Percentiles rank a stretch among this genome's conserved stretches.
Evolutionary conservation across 2,888 invertebrate species (phyloP).

Genomic region (Hartigia nigra): DNA sequence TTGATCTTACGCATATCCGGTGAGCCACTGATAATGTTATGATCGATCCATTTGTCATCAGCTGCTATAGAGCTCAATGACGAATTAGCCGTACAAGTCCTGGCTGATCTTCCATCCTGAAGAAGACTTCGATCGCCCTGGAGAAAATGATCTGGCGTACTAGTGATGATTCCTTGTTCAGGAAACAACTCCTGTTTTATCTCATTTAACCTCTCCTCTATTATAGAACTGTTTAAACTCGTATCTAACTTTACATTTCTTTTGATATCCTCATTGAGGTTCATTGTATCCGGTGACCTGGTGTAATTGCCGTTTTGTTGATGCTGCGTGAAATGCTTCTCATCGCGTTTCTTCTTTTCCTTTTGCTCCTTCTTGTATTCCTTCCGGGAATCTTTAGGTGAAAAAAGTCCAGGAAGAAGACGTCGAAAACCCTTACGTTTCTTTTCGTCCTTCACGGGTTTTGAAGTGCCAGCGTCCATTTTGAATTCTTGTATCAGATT

Average conservation of each 20-base stretch:
- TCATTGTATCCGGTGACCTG: conserved; percentile 58
- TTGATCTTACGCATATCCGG: conserved; percentile 52
- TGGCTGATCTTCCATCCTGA: conserved; percentile 33
- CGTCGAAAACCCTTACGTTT: conserved; percentile 56
- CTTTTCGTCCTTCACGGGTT: conserved; percentile 64
- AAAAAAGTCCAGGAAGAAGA: conserved; percentile 56
- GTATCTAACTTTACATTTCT: conserved; percentile 57
- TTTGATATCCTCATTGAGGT: conserved; percentile 59
- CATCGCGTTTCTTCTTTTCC: conserved; percentile 52
- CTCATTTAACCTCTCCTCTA: conserved; percentile 56
- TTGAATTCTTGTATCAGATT: conserved; percentile 52
- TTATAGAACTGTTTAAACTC: conserved; percentile 55
- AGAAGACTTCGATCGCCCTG: conserved; percentile 34
- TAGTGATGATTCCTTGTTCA: conserved; percentile 52
- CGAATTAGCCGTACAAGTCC: conserved; percentile 46
- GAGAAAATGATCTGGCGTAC: conserved; percentile 56
- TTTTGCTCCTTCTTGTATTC: conserved; percentile 54
- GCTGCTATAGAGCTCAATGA: conserved; percentile 51
- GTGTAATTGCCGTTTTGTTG: conserved; percentile 61
- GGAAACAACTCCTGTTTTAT: conserved; percentile 58
- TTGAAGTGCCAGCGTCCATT: conserved; percentile 55
- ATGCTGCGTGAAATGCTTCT: conserved; percentile 54
- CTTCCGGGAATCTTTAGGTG: conserved; percentile 58
- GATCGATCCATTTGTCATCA: conserved; percentile 53
- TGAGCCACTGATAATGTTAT: conserved; percentile 45